These are phyloP conservation scores for Brachyhypopomus gauderio DNA, from an alignment of 2,113 vertebrate genomes.

Conservation along the genomic window DNA sequence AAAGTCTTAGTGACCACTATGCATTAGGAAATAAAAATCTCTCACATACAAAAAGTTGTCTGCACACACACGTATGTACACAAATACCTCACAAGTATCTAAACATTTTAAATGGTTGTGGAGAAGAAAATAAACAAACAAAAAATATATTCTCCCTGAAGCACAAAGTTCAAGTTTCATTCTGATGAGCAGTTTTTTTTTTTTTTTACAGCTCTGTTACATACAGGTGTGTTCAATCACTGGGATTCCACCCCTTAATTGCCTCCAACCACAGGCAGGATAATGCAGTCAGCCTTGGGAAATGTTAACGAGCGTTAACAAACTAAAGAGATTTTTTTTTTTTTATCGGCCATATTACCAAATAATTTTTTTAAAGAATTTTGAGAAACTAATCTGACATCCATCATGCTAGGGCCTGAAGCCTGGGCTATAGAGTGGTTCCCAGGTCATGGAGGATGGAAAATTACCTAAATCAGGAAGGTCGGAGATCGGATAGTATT, in stretches of 20 bases:
- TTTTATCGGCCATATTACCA: too few species aligned
- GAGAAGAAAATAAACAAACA: too few species aligned
- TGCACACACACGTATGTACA: too few species aligned
- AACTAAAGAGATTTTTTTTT: too few species aligned
- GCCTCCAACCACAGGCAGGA: background rate
- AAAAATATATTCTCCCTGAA: background rate
- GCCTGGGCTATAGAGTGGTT: slow-evolving; percentile 31
- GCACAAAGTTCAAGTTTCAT: background rate
- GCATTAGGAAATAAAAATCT: slow-evolving; percentile 19
- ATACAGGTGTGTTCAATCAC: background rate
- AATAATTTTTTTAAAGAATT: too few species aligned
- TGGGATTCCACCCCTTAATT: background rate
- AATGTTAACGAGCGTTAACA: background rate
- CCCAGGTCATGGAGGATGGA: slow-evolving; percentile 32
- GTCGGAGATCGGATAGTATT: too few species aligned
- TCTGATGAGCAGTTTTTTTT: background rate
- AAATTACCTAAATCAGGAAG: too few species aligned
- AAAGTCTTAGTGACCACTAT: background rate
- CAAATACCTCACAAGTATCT: too few species aligned
- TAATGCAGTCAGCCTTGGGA: background rate
- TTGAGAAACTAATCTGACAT: slow-evolving; percentile 33
- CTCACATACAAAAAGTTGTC: background rate
- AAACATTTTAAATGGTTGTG: too few species aligned
- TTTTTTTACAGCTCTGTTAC: background rate
- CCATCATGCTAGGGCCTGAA: slow-evolving; percentile 42